Base-by-base conservation (phyloP, 2,888 invertebrate species). In the Junonia oenone region DNA sequence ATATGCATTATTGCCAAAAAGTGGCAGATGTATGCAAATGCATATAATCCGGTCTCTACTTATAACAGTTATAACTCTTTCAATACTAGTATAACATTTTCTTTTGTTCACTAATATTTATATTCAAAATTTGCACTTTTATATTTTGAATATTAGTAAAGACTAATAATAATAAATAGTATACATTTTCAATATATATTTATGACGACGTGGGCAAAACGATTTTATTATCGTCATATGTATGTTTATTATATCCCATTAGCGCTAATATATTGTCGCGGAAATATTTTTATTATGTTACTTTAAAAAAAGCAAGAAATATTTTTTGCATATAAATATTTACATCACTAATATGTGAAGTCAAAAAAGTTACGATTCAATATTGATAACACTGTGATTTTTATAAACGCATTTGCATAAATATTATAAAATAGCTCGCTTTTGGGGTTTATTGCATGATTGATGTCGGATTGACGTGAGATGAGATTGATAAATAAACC, bases 261-360 rank as follows among this genome's bases (percentile, higher is more conserved):
- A 49, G 26, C 26, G 48, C 17, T 22, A 19, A 49, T 49, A 49
- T 49, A 49, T 49, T 15, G 48, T 49, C 37, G 35, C 48, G 48
- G 33, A 49, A 49, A 49, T 22, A 35, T 35, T 49, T 49, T 49
- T 49, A 49, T 49, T 17, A 48, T 22, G 31, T 48, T 26, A 49
- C 37, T 37, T 37, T 22, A 37, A 37, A 37, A 37, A 37, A 15
- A 26, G 26, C 35, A 8, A 37, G 17, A 47, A 33, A 33, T 33
- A 17, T 31, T 17, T 31, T 37, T 38, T 17, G 38, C 43, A 26
- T 13, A 43, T 43, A 43, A 40, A 40, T 40, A 40, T 40, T 19
- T 40, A 40, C 38, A 13, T 37, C 40, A 11, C 1, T 22, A 22
- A 22, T 9, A 2, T 48, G 6, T 26, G 9, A 49, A 19, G 13